These are phyloP conservation scores for Serrognathus titanus DNA, from an alignment of 2,888 invertebrate species.

Conservation along the genomic window DNA sequence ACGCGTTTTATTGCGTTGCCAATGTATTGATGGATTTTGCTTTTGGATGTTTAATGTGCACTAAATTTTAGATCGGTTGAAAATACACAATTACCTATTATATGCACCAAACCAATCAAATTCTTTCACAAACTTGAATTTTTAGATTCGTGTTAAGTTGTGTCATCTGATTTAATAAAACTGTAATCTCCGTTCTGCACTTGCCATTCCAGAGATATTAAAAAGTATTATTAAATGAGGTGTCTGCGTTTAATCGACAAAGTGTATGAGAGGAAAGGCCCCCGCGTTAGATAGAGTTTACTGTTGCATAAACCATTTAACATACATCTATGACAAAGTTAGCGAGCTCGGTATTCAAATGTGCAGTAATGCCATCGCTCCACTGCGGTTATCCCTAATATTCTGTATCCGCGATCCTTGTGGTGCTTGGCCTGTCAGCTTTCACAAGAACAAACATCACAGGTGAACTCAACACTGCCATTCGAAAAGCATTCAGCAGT, in stretches of 20 bases:
- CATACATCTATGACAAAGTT: slow-evolving; percentile 47
- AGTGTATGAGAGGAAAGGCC: slow-evolving; percentile 6
- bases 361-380: slow-evolving; percentile 27
- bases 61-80: no score
- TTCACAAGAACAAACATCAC: slow-evolving; percentile 19
- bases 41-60: no score
- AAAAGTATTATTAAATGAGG: neutral
- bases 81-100: no score
- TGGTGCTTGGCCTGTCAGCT: slow-evolving; percentile 15
- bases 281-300: slow-evolving; percentile 37
- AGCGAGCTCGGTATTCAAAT: slow-evolving; percentile 33
- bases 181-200: no score
- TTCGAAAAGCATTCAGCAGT: no score
- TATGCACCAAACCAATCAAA: no score
- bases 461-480: slow-evolving; percentile 19
- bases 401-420: slow-evolving; percentile 21
- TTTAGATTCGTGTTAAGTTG: no score
- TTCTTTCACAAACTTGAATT: no score
- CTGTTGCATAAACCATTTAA: slow-evolving; percentile 50
- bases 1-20: no score
- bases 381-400: slow-evolving; percentile 24
- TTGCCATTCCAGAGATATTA: no score
- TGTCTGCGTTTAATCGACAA: neutral
- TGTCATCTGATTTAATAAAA: no score
- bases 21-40: no score